Evolutionary conservation across 2,888 invertebrate genomes (phyloP).

Genomic region (Limnephilus lunatus): DNA sequence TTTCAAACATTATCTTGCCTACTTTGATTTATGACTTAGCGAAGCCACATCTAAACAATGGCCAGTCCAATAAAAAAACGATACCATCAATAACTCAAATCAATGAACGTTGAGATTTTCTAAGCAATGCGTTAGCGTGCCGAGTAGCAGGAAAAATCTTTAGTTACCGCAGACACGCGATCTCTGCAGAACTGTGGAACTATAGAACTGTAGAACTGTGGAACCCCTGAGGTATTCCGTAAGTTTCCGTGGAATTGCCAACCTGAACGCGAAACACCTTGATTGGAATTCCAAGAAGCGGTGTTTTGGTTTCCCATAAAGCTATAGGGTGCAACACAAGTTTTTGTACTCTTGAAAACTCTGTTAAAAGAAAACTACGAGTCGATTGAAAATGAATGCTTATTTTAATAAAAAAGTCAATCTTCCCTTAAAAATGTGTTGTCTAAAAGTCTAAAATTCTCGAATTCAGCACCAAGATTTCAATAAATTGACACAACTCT

Average conservation of each 20-base stretch:
- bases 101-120: conserved; percentile 4
- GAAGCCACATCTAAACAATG: conserved; percentile 34
- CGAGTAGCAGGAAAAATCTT: not conserved
- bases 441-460: no score
- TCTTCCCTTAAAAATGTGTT: no score
- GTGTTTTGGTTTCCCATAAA: not conserved
- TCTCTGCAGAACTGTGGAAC: not conserved
- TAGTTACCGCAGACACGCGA: conserved; percentile 23
- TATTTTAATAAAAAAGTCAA: no score
- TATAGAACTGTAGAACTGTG: no score
- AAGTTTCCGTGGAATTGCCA: conserved; percentile 17
- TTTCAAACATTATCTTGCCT: not conserved
- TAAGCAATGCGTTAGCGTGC: not conserved
- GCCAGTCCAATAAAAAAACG: conserved; percentile 2
- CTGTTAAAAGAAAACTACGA: no score
- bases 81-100: conserved; percentile 32
- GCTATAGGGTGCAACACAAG: not conserved
- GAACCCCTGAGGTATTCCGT: not conserved
- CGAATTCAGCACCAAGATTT: no score
- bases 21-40: conserved; percentile 30
- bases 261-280: not conserved
- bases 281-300: not conserved
- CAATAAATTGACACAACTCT: no score
- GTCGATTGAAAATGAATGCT: no score
- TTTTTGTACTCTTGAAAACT: no score